phyloP scores from a whole-genome alignment of 1,140 invertebrate genomes.

The Trichonephila clavipes region DNA sequence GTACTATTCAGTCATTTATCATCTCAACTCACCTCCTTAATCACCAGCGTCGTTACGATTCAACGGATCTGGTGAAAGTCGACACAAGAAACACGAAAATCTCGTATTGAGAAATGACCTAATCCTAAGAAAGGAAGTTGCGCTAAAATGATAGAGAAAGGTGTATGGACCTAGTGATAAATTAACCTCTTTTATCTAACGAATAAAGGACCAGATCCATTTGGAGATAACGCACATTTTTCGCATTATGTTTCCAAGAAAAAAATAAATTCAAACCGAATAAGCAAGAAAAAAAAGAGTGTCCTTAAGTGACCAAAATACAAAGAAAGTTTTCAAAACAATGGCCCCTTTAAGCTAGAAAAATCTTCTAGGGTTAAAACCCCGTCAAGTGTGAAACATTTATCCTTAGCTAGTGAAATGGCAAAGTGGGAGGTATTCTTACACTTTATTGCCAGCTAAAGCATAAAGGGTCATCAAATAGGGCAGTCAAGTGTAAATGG shows the following conservation, averaged over 20 bases:
- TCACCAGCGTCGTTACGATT: constrained; percentile 36
- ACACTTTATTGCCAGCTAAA: constrained; percentile 72
- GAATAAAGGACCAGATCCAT: constrained; percentile 61
- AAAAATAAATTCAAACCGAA: constrained; percentile 13
- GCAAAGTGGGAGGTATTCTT: constrained; percentile 70
- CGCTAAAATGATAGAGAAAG: constrained; percentile 31
- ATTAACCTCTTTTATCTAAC: constrained; percentile 63
- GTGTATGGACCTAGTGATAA: constrained; percentile 57
- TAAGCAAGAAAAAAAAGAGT: neutral
- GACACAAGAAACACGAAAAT: constrained; percentile 42
- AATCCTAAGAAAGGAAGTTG: constrained; percentile 31
- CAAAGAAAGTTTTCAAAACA: constrained; percentile 65
- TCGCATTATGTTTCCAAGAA: constrained; percentile 39
- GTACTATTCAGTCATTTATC: constrained; percentile 23
- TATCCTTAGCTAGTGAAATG: constrained; percentile 72
- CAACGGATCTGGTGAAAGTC: constrained; percentile 42
- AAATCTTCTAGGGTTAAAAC: constrained; percentile 68
- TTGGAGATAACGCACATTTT: constrained; percentile 65
- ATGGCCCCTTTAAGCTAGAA: constrained; percentile 63
- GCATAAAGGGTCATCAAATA: constrained; percentile 69
- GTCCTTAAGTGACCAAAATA: constrained; percentile 57
- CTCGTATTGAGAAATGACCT: constrained; percentile 49
- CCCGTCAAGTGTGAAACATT: constrained; percentile 73
- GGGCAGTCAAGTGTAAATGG: constrained; percentile 63
- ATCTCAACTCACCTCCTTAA: constrained; percentile 7